These are phyloP conservation scores for Parnassius mnemosyne DNA, from an alignment of 2,888 invertebrate species.

Conservation along the genomic window DNA sequence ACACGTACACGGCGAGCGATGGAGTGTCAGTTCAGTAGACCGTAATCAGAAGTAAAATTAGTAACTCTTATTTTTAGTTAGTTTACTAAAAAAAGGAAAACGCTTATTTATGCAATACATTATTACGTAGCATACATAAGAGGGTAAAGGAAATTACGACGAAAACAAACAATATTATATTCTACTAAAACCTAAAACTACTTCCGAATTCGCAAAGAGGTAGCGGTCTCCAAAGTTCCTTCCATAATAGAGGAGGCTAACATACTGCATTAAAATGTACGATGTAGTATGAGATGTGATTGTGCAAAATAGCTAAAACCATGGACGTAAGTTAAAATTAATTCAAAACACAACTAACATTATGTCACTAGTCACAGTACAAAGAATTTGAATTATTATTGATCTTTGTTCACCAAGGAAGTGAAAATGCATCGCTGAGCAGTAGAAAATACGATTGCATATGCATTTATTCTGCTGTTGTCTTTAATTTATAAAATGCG, in stretches of 20 bases:
- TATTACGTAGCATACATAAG: no score
- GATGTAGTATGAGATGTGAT: not conserved
- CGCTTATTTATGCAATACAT: no score
- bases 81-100: no score
- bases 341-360: constrained; percentile 7
- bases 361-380: constrained; percentile 17
- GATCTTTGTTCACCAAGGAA: constrained; percentile 36
- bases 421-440: constrained; percentile 71
- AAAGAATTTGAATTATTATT: constrained; percentile 22
- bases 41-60: no score
- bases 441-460: constrained; percentile 72
- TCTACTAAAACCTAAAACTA: no score
- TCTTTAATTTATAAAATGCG: constrained; percentile 36
- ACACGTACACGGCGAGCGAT: no score
- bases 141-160: no score
- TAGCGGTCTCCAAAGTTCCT: not conserved
- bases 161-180: no score
- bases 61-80: no score
- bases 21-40: no score
- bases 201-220: no score
- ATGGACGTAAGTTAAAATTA: not conserved
- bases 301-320: not conserved
- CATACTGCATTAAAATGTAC: not conserved
- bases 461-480: constrained; percentile 59
- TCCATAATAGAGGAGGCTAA: not conserved